Conservation (phyloP, 2,113 vertebrate species). For the Aplodontia rufa region DNA sequence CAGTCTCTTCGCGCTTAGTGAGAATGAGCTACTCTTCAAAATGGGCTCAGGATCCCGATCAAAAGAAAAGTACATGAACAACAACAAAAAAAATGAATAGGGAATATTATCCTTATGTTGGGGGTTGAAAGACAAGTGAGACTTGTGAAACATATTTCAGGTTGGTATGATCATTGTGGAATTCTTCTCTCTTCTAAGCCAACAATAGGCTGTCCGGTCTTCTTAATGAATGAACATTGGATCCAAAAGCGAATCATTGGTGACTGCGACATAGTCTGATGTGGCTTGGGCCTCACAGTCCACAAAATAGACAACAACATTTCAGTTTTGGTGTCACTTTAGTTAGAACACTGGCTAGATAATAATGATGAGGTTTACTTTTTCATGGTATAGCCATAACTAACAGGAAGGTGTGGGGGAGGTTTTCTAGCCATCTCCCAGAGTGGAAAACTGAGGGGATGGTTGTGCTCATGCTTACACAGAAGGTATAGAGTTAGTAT, state of each 20-base stretch:
- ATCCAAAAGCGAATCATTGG: slow-evolving; percentile 26
- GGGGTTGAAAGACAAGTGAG: background rate
- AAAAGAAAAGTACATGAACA: background rate
- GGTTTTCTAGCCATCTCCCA: background rate
- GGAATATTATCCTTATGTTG: background rate
- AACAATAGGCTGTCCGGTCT: background rate
- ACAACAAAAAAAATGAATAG: background rate
- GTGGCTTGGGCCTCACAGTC: background rate
- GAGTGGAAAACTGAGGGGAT: background rate
- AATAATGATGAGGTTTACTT: background rate
- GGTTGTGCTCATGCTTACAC: background rate
- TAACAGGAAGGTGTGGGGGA: background rate
- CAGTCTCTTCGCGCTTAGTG: background rate
- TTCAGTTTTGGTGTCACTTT: background rate
- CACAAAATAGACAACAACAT: background rate
- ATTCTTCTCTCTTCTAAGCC: background rate
- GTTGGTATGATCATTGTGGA: background rate
- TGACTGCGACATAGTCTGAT: background rate
- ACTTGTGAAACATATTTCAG: background rate
- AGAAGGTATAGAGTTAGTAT: background rate
- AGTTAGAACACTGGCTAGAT: background rate
- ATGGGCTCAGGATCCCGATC: background rate
- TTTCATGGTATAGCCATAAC: background rate
- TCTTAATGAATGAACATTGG: background rate
- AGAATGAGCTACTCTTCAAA: background rate